These are phyloP conservation scores for Nasonia longicornis DNA, from an alignment of 1,140 invertebrate species.

Conservation along the genomic window DNA sequence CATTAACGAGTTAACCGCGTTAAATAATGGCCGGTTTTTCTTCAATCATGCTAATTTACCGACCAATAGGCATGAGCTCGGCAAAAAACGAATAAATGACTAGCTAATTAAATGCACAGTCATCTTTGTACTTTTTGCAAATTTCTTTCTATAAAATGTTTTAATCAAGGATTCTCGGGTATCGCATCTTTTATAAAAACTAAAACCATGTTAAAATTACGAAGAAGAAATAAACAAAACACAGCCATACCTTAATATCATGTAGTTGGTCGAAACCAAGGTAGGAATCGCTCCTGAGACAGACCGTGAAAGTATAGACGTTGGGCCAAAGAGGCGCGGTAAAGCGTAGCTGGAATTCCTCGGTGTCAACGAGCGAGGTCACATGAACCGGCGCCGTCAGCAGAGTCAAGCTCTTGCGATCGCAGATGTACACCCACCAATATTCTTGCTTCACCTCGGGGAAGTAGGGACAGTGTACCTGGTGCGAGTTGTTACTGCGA, in stretches of 20 bases:
- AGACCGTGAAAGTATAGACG: slow-evolving; percentile 93
- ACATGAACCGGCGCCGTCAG: slow-evolving; percentile 93
- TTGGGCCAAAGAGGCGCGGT: slow-evolving; percentile 94
- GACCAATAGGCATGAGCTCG: no score
- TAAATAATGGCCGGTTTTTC: no score
- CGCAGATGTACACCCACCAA: slow-evolving; percentile 99
- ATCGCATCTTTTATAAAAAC: no score
- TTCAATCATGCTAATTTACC: no score
- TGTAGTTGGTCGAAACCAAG: slow-evolving; percentile 90
- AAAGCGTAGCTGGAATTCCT: slow-evolving; percentile 91
- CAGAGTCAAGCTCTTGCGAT: slow-evolving; percentile 90
- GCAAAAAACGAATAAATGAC: no score
- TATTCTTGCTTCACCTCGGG: slow-evolving; percentile 97
- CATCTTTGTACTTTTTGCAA: no score
- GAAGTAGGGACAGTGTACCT: slow-evolving; percentile 96
- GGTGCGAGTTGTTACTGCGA: slow-evolving; percentile 93
- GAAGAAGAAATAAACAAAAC: neutral
- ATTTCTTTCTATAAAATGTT: no score
- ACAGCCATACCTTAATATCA: slow-evolving; percentile 82
- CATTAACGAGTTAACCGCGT: no score
- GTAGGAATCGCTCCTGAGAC: slow-evolving; percentile 93
- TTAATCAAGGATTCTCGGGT: no score
- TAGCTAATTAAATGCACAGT: no score
- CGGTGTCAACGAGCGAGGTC: slow-evolving; percentile 82
- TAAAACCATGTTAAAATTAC: neutral